Evolutionary conservation across 1,140 invertebrate genomes (phyloP), one percentile per base, ranked within the genome.

Genomic region (Pseudomyrmex concolor): DNA sequence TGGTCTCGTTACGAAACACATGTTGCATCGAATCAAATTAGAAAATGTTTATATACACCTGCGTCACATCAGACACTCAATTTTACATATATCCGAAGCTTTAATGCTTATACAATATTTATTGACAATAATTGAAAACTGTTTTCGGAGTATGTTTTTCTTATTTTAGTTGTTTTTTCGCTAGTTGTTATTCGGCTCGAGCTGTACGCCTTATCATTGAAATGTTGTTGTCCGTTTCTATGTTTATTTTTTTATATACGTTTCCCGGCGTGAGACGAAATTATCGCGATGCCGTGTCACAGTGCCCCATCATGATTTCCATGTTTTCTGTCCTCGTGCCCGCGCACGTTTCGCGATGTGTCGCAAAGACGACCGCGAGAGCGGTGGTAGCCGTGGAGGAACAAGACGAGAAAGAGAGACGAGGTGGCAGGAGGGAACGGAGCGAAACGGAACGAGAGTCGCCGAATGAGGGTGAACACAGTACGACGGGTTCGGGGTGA

Each of bases 271-370:
- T 13, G 50, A 51, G 50, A 13, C 13, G 10, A 13, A 51, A 13
- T 13, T 51, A 50, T 10, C 12, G 50, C 50, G 2, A 51, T 2
- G 13, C 10, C 50, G 10, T 12, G 13, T 10, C 50, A 51, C 50
- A 51, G 13, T 51, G 50, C 12, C 13, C 50, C 2, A 13, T 51
- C 50, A 51, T 51, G 81, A 87, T 84, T 89, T 90, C 88, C 86
- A 89, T 89, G 85, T 92, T 92, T 91, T 91, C 91, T 89, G 83
- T 84, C 84, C 90, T 89, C 91, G 90, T 87, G 86, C 62, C 12
- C 84, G 67, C 72, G 86, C 86, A 76, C 83, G 76, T 64, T 82
- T 77, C 76, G 57, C 71, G 22, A 80, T 59, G 66, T 88, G 68
- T 88, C 83, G 86, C 83, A 67, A 85, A 88, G 77, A 60, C 71